Evolutionary conservation across 2,797 vertebrate genomes (phyloP), one percentile per base, ranked within the genome.

Genomic region (Lithobates pipiens): DNA sequence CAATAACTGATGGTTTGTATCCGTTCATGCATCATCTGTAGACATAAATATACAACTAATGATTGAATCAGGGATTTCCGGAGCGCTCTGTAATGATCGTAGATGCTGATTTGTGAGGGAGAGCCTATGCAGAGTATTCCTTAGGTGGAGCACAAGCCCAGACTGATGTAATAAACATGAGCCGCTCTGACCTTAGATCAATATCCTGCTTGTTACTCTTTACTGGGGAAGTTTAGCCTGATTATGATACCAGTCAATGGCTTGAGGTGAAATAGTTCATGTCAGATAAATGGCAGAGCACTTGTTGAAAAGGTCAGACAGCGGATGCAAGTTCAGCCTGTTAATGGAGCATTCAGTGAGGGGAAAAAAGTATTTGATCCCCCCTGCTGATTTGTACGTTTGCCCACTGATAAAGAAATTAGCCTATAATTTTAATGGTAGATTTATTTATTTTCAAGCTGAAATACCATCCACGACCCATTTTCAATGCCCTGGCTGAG

Each of bases 241-340:
- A 69, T 75, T 82, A 27, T 82, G 63, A n/a, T 61, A 79, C 29
- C 23, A 50, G 74, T 63, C 44, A 78, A 83, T 63, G 72, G 57
- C 61, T 42, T 61, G 78, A 84, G 73, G 79, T 76, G 23, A 81
- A 36, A 70, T 78, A 54, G 69, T 79, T 79, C 39, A 75, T 61
- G 69, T 84, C 68, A 39, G 67, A 81, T 85, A 57, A 54, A 61
- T 86, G 25, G 83, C 23, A 27, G 10, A 65, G 7, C 36, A 39
- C 36, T 39, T 39, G 36, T 39, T 39, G 21, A 39, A 23, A 36
- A 36, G n/a, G 39, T 18, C 63, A 68, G 72, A 79, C 76, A 74
- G 70, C 70, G 10, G 7, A 42, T 70, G 7, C 54, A 34, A 75
- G 10, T 61, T 46, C 68, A 68, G 42, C 29, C 77, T 77, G 21